These are phyloP conservation scores for Psilopogon haemacephalus DNA, from an alignment of 2,113 vertebrate species.

Conservation along the genomic window DNA sequence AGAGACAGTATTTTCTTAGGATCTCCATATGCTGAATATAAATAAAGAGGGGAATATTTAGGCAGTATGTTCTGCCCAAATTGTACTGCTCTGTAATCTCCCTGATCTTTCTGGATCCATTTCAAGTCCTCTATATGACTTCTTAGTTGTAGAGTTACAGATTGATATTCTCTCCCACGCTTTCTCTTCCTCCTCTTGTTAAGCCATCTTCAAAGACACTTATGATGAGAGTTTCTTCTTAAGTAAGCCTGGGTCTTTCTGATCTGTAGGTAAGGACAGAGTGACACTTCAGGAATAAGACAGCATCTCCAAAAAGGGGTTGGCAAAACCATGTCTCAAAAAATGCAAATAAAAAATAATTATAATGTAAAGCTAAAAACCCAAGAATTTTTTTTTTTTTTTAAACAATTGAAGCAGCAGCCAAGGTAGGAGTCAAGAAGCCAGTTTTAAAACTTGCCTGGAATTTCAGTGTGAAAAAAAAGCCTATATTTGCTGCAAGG, in stretches of 20 bases:
- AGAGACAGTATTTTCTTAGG: background rate
- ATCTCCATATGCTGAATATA: background rate
- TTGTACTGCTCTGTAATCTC: background rate
- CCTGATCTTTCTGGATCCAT: background rate
- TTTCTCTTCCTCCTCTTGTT: background rate
- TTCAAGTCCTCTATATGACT: slow-evolving; percentile 7
- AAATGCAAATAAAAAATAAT: background rate
- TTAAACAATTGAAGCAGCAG: background rate
- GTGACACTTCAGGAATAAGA: background rate
- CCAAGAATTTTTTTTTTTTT: too few relatives aligned
- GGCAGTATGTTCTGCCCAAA: background rate
- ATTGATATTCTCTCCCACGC: background rate
- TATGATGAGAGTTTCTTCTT: background rate
- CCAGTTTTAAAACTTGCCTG: background rate
- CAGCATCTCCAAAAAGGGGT: background rate
- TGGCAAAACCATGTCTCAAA: background rate
- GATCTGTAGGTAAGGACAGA: background rate
- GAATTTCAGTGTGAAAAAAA: background rate
- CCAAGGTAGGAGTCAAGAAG: background rate
- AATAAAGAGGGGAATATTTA: background rate
- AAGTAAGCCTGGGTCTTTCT: background rate
- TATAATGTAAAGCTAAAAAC: background rate
- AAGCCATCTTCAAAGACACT: background rate
- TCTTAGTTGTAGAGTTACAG: background rate
- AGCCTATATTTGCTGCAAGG: background rate